These are phyloP conservation scores for Laticauda colubrina DNA, from an alignment of 2,113 vertebrate genomes.

Conservation along the genomic window DNA sequence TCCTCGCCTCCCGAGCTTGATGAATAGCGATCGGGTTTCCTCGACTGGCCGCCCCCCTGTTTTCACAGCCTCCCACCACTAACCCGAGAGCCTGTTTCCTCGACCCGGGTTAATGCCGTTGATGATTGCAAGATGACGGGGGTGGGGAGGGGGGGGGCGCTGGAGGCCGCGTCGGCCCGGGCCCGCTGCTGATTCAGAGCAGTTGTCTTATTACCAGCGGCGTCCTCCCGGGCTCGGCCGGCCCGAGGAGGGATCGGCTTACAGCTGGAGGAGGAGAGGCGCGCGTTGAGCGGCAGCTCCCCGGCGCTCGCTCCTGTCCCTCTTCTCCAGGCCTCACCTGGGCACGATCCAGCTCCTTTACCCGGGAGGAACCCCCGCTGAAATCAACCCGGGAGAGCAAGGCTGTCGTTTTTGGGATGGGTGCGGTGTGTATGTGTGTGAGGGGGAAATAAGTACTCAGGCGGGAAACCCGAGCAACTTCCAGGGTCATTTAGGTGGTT, in stretches of 20 bases:
- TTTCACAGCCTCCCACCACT: slow-evolving; percentile 88
- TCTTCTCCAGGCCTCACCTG: neutral
- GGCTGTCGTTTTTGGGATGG: neutral
- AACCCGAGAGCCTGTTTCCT: slow-evolving; percentile 80
- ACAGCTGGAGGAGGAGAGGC: neutral
- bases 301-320: neutral
- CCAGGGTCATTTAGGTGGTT: neutral
- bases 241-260: neutral
- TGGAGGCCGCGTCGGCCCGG: slow-evolving; percentile 34
- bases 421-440: too few species aligned
- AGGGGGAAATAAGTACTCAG: neutral
- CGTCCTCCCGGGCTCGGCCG: neutral
- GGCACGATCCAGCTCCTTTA: neutral
- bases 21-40: slow-evolving; percentile 89
- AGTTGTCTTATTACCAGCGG: neutral
- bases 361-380: neutral
- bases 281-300: neutral
- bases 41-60: slow-evolving; percentile 83
- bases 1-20: slow-evolving; percentile 67
- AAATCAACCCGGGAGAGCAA: neutral
- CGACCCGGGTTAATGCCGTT: slow-evolving; percentile 88
- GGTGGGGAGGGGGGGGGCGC: neutral
- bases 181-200: slow-evolving; percentile 46
- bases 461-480: neutral
- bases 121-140: slow-evolving; percentile 91